A percentile compares a stretch with the other conserved stretches of the same genome.
These are phyloP conservation scores for Sarcophaga variegata DNA, from an alignment of 2,888 invertebrate species.

Conservation along the genomic window DNA sequence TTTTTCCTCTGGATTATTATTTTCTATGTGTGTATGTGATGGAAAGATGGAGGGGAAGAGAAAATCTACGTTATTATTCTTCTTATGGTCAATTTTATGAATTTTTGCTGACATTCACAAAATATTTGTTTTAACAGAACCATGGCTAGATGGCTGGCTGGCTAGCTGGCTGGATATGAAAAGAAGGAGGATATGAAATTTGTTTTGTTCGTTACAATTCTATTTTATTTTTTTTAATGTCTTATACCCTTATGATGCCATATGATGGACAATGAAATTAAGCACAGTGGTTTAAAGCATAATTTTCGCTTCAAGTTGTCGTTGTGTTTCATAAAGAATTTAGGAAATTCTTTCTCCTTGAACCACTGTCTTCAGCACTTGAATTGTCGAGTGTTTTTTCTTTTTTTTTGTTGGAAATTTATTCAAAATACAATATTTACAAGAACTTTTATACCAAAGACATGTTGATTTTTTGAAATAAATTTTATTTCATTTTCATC, in stretches of 20 bases:
- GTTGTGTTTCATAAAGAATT: too few species aligned
- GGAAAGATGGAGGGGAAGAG: background rate
- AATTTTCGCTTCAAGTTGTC: too few species aligned
- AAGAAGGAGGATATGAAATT: background rate
- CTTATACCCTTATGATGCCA: too few species aligned
- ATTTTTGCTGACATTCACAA: constrained; percentile 51
- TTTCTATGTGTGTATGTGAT: background rate
- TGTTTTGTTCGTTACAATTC: too few species aligned
- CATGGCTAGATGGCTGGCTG: background rate
- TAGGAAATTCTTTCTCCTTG: background rate
- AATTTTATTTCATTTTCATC: constrained; percentile 36
- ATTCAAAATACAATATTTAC: background rate
- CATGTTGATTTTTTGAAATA: constrained; percentile 55
- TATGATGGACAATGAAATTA: too few species aligned
- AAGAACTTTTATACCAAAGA: constrained; percentile 8
- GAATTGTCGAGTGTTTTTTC: too few species aligned
- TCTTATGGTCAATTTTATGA: constrained; percentile 46
- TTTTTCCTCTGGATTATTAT: background rate
- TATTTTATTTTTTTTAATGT: too few species aligned
- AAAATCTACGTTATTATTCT: background rate
- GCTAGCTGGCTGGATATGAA: background rate
- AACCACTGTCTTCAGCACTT: constrained; percentile 22
- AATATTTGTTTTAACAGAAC: constrained; percentile 16
- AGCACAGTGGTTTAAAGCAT: too few species aligned
- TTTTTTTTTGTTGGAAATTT: background rate